A percentile compares a stretch with the other conserved stretches of the same genome.
phyloP scores from a whole-genome alignment of 2,797 vertebrate species.

The Epinephelus awoara region DNA sequence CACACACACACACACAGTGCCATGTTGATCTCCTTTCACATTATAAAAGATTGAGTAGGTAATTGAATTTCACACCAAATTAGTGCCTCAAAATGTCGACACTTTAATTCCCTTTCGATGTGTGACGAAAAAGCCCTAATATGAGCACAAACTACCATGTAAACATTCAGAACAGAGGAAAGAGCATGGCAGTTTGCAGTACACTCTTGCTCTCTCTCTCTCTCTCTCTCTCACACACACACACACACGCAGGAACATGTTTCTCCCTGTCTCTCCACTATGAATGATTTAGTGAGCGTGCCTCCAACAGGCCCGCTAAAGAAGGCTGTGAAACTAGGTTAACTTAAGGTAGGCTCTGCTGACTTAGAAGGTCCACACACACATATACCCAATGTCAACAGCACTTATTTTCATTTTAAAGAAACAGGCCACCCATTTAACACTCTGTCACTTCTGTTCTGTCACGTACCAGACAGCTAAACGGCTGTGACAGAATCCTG shows the following conservation, averaged over 20 bases:
- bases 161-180: conserved; percentile 43
- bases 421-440: conserved; percentile 44
- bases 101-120: conserved; percentile 22
- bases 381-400: conserved; percentile 37
- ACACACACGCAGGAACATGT: conserved; percentile 60
- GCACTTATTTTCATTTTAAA: conserved; percentile 55
- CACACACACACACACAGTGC: conserved; percentile 1
- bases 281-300: conserved; percentile 83
- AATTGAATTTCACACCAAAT: conserved; percentile 56
- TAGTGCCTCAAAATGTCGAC: conserved; percentile 26
- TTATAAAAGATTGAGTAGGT: conserved; percentile 56
- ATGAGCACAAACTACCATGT: conserved; percentile 26
- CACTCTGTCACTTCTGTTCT: conserved; percentile 22
- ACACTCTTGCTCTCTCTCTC: conserved; percentile 10
- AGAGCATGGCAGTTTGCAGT: conserved; percentile 33
- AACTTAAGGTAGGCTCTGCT: conserved; percentile 73
- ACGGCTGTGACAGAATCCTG: not conserved
- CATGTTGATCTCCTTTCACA: conserved; percentile 42
- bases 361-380: conserved; percentile 54
- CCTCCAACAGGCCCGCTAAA: conserved; percentile 67
- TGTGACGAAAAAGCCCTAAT: conserved; percentile 14
- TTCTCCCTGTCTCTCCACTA: conserved; percentile 72
- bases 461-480: conserved; percentile 1
- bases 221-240: conserved; percentile 31
- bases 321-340: conserved; percentile 77